Conservation (phyloP, 1,140 invertebrate genomes). For the Marisa cornuarietis region DNA sequence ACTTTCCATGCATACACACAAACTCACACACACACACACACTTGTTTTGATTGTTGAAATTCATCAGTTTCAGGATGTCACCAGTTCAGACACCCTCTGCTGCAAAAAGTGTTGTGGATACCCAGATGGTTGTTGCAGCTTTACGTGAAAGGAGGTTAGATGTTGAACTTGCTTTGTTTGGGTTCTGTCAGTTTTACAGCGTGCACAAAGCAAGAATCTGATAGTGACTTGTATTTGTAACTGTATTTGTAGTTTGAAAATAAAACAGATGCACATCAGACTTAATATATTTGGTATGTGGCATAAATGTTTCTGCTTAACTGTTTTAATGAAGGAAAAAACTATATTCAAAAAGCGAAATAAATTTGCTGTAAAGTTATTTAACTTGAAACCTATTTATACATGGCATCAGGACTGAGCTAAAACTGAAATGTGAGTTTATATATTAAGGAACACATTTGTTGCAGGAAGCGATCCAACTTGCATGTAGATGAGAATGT, state of each 20-base stretch:
- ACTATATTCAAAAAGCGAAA: too few relatives aligned
- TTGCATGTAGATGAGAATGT: slow-evolving; percentile 3
- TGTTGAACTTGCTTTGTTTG: not conserved
- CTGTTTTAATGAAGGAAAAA: too few relatives aligned
- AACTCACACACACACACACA: not conserved
- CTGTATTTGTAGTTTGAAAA: not conserved
- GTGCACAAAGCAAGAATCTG: not conserved
- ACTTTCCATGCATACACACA: not conserved
- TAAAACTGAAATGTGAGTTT: too few relatives aligned
- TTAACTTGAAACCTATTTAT: too few relatives aligned
- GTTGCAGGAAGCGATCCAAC: not conserved
- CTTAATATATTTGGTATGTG: too few relatives aligned
- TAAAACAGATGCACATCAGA: too few relatives aligned
- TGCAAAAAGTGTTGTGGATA: slow-evolving; percentile 12
- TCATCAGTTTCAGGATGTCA: not conserved
- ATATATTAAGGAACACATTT: not conserved
- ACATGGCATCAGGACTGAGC: too few relatives aligned
- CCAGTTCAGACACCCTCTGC: not conserved
- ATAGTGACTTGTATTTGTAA: not conserved
- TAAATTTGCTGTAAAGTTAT: too few relatives aligned
- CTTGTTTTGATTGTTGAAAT: not conserved
- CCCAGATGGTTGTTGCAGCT: slow-evolving; percentile 21
- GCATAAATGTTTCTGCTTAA: too few relatives aligned
- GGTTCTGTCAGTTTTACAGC: too few relatives aligned
- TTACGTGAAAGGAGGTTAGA: slow-evolving; percentile 27